Percentiles rank a stretch among this genome's conserved stretches.
Evolutionary conservation across 2,888 invertebrate genomes (phyloP).

Genomic region (Pristionchus mayeri): DNA sequence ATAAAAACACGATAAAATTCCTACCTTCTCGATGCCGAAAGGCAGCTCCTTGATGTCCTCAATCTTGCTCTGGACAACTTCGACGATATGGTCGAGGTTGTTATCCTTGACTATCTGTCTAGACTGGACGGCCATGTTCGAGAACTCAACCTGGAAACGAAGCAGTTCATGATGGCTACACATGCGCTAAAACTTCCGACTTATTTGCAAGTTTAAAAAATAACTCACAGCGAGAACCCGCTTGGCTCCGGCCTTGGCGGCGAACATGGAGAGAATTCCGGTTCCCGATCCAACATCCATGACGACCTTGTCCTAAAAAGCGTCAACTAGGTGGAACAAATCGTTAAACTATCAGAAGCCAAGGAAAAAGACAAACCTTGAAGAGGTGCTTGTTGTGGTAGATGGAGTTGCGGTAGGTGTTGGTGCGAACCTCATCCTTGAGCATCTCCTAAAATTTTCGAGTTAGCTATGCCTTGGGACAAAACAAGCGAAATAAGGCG

Average conservation of each 20-base stretch:
- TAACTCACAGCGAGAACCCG: constrained; percentile 87
- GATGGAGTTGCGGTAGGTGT: constrained; percentile 98
- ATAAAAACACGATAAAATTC: background rate
- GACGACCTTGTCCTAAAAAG: constrained; percentile 87
- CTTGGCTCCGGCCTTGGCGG: constrained; percentile 96
- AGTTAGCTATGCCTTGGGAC: background rate
- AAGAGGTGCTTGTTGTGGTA: constrained; percentile 96
- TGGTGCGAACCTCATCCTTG: constrained; percentile 97
- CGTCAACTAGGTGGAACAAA: constrained; percentile 22
- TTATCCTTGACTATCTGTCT: constrained; percentile 89
- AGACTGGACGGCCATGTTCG: constrained; percentile 97
- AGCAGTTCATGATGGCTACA: too few relatives aligned
- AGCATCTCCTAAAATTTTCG: constrained; percentile 88
- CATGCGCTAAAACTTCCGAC: too few relatives aligned
- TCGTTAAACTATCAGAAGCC: too few relatives aligned
- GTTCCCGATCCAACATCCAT: constrained; percentile 99
- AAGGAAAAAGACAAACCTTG: constrained; percentile 36
- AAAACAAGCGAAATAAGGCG: too few relatives aligned
- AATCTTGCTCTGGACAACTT: constrained; percentile 82
- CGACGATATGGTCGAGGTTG: constrained; percentile 77
- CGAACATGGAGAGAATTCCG: constrained; percentile 99
- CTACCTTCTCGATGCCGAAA: constrained; percentile 84
- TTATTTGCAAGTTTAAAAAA: too few relatives aligned
- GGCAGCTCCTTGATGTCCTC: constrained; percentile 92
- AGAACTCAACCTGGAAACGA: constrained; percentile 88